Evolutionary conservation across 2,888 invertebrate genomes (phyloP), one percentile per base, ranked within the genome.

Genomic region (Drosophila algonquin): DNA sequence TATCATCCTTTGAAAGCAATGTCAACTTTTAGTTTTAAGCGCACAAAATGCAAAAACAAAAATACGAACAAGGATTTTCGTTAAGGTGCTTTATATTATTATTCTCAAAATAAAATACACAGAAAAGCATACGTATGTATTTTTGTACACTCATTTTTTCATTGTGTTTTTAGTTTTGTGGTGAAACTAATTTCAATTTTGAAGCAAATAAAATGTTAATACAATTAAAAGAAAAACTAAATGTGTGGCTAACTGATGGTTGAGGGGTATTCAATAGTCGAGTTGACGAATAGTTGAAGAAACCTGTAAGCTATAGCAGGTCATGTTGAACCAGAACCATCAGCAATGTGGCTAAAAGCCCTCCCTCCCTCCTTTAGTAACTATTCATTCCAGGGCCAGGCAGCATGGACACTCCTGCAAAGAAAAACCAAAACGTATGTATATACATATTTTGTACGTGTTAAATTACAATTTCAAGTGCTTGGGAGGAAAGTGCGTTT

Each of bases 381-480:
- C 21, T 21, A 32, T 32, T 32, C 35, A 12, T 14, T 2, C 14
- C 40, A n/a, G 40, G 6, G 40, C 6, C 40, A 40, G 40, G 3
- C 1, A 24, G 6, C n/a, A 35, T 1, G 32, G 3, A 16, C 40
- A 50, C 27, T 30, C 51, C 35, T 27, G 44, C n/a, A 10, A 48
- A 44, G 32, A 30, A 69, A 48, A 32, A 32, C 32, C 62, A 47
- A 57, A 61, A 48, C 63, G 63, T 69, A 52, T 69, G 50, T 21
- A 21, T 1, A 3, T 21, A 21, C 21, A 21, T 48, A 54, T 72
- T 58, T 65, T 77, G 80, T 68, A 88, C 86, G 87, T 87, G 87
- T 77, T 80, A 77, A 89, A 82, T 87, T 81, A 82, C 85, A 82
- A 80, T 85, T 82, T 79, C 56, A 68, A 81, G 77, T 83, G 86